These are phyloP conservation scores for Sapajus apella DNA, from an alignment of 2,113 vertebrate genomes.

Conservation along the genomic window DNA sequence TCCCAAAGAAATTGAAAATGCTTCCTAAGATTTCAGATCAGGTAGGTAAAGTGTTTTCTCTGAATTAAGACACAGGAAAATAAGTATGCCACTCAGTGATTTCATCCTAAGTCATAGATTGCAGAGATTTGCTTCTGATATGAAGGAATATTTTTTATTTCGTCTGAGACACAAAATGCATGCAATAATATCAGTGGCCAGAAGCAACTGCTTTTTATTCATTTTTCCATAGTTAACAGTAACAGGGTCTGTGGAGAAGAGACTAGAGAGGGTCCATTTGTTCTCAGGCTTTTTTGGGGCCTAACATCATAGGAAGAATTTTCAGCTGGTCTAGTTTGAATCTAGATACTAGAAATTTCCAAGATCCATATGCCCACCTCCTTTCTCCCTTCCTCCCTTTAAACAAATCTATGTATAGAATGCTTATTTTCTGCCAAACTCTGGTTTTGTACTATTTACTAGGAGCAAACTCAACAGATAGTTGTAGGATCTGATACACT, in stretches of 20 bases:
- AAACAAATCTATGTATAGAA: neutral
- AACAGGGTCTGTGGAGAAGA: neutral
- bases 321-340: neutral
- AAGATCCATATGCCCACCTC: neutral
- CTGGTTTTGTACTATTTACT: neutral
- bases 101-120: neutral
- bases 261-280: neutral
- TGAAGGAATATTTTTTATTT: neutral
- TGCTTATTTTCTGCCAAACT: neutral
- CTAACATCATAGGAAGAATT: neutral
- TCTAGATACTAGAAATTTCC: neutral
- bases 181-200: neutral
- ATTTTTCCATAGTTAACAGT: neutral
- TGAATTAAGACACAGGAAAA: slow-evolving; percentile 53
- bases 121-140: neutral
- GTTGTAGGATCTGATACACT: neutral
- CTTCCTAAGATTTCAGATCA: slow-evolving; percentile 68
- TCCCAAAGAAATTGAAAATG: slow-evolving; percentile 70
- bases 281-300: neutral
- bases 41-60: slow-evolving; percentile 48
- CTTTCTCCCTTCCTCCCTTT: neutral
- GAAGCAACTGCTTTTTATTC: neutral
- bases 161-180: neutral
- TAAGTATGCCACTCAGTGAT: neutral
- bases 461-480: neutral